phyloP scores from a whole-genome alignment of 2,888 invertebrate genomes.

The Stenotaenia linearis region DNA sequence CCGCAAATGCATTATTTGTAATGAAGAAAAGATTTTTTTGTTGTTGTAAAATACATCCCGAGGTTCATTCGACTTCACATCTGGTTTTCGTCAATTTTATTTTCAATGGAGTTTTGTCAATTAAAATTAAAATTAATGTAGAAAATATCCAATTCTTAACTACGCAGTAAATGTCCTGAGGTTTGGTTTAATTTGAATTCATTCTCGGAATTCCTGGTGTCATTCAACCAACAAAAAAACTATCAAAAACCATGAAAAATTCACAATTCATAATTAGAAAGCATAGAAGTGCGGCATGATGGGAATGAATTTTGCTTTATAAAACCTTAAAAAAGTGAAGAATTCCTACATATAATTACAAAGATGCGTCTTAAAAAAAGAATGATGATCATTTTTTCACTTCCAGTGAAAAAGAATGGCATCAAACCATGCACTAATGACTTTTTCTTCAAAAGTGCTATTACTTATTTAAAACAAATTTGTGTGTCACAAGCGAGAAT shows the following conservation, averaged over 20 bases:
- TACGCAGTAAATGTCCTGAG: background rate
- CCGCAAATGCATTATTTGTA: background rate
- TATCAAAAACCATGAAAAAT: too few species aligned
- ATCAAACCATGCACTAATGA: too few species aligned
- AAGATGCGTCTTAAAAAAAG: background rate
- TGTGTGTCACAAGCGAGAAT: too few species aligned
- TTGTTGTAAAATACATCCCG: too few species aligned
- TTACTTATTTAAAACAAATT: too few species aligned
- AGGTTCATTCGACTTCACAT: too few species aligned
- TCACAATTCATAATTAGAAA: background rate
- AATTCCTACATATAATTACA: background rate
- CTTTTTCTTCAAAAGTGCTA: too few species aligned
- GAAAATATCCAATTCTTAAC: background rate
- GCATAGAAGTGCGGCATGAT: background rate
- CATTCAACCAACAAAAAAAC: background rate
- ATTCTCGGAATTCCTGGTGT: background rate
- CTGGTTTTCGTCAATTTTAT: background rate
- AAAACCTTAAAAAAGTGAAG: background rate
- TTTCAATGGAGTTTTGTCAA: background rate
- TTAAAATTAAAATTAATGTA: background rate
- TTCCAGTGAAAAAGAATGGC: too few species aligned
- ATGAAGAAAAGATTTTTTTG: background rate
- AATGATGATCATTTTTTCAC: too few species aligned
- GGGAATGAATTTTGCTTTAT: background rate
- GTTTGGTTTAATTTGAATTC: background rate